A percentile compares a stretch with the other conserved stretches of the same genome.
Conservation (phyloP, 2,113 vertebrate genomes). For the Chloroceryle aenea region DNA sequence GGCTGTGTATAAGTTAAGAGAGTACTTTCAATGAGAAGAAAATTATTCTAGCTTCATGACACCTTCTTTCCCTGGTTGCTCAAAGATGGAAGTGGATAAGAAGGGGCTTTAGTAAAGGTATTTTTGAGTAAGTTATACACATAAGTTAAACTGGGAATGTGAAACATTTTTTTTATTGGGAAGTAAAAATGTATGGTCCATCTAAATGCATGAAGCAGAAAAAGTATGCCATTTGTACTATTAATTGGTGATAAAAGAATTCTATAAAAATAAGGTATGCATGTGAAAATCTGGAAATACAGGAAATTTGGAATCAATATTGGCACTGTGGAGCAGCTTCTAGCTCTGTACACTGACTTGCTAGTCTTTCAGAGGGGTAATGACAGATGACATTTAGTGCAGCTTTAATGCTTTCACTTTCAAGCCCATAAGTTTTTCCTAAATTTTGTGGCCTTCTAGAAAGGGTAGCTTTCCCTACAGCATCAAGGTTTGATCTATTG, state of each 20-base stretch:
- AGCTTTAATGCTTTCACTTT: neutral
- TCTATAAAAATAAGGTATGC: neutral
- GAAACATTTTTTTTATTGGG: neutral
- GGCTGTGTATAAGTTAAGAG: neutral
- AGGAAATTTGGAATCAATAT: neutral
- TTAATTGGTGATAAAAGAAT: neutral
- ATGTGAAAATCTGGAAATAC: neutral
- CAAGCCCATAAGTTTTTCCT: neutral
- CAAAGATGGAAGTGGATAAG: neutral
- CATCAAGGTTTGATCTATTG: neutral
- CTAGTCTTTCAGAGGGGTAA: neutral
- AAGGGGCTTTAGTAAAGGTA: conserved; percentile 20
- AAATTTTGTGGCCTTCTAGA: neutral
- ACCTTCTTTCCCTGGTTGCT: conserved; percentile 3
- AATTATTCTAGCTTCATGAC: conserved; percentile 26
- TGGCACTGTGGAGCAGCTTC: neutral
- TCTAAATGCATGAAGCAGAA: neutral
- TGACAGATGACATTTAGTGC: neutral
- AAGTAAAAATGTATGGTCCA: neutral
- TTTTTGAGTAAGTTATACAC: conserved; percentile 44
- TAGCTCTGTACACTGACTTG: neutral
- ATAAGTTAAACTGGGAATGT: neutral
- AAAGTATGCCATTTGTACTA: neutral
- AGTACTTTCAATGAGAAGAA: conserved; percentile 40
- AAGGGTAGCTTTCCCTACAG: neutral